phyloP scores from a whole-genome alignment of 92 coral and sea anemone genomes.

The Bergia puertoricense region DNA sequence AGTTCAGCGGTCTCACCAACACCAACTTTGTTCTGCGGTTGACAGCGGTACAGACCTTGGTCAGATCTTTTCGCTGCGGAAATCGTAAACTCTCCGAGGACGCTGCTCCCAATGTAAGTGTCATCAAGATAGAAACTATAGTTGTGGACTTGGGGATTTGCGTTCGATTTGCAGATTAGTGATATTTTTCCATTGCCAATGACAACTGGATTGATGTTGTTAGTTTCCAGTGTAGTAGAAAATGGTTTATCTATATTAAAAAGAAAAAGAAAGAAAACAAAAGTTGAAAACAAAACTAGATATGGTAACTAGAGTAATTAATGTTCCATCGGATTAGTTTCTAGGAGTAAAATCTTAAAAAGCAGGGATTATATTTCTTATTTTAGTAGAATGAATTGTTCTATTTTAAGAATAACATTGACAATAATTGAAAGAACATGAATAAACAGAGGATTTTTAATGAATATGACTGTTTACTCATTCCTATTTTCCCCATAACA shows the following conservation, averaged over 20 bases:
- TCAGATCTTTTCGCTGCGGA: constrained; percentile 57
- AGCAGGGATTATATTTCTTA: no score
- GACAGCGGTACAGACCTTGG: constrained; percentile 63
- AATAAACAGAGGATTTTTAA: no score
- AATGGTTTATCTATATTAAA: constrained; percentile 65
- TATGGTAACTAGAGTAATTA: no score
- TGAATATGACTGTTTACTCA: no score
- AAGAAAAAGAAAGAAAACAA: neutral
- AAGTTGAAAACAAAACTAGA: neutral
- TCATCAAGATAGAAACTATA: constrained; percentile 62
- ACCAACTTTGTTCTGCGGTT: constrained; percentile 63
- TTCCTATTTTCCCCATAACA: no score
- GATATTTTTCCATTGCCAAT: constrained; percentile 65
- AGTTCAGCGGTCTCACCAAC: constrained; percentile 52
- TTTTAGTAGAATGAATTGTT: no score
- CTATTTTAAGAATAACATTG: no score
- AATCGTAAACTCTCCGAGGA: constrained; percentile 52
- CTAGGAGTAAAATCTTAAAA: neutral
- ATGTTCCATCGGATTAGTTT: neutral
- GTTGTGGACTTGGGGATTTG: constrained; percentile 70
- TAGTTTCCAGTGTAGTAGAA: constrained; percentile 52
- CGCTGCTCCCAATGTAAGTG: constrained; percentile 42
- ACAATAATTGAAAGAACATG: no score
- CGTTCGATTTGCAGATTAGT: constrained; percentile 64
- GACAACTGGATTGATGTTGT: constrained; percentile 56